Base-by-base conservation (phyloP, 2,113 vertebrate genomes). In the Lynx canadensis region DNA sequence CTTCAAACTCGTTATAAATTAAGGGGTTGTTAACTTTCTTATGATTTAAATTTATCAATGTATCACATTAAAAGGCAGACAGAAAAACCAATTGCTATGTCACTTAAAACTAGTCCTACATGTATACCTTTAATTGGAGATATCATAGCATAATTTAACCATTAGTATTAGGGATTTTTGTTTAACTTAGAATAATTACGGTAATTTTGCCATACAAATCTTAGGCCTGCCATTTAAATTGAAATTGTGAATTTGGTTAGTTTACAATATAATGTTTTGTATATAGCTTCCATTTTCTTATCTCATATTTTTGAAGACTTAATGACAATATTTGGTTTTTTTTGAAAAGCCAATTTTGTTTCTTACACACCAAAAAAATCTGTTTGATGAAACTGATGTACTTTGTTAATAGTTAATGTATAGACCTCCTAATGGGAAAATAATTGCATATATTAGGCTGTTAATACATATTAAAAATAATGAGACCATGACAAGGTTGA, bases 1-100 rank as follows among this genome's bases (percentile, higher is more conserved):
- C 97, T 98, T 98, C 45, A 97, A 98, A 98, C 97, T 98, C 96
- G 96, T 98, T 98, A 96, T 98, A 98, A 98, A 97, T 96, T 97
- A 97, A 96, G 80, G 74, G 65, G 57, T 91, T 89, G 91, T 95
- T 95, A 96, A 97, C 63, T 97, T 96, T 93, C 96, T 97, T 97
- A 81, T 96, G 73, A 25, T 89, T 94, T 96, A 71, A 96, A 66
- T 63, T 86, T n/a, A 71, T 85, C 55, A 89, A n/a, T 92, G 23
- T 85, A 96, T 92, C 68, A 66, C 41, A 60, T 48, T 52, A 68
- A 97, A 97, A 90, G 48, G 29, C 90, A 89, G 63, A 79, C 13
- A 79, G 66, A 93, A 91, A 85, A 93, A 27, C n/a, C 65, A 96
- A 15, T 92, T 74, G 57, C 4, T 79, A 63, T 87, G 21, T 83